These are phyloP conservation scores for Cephus rjabovi DNA, from an alignment of 2,888 invertebrate genomes.

Conservation along the genomic window DNA sequence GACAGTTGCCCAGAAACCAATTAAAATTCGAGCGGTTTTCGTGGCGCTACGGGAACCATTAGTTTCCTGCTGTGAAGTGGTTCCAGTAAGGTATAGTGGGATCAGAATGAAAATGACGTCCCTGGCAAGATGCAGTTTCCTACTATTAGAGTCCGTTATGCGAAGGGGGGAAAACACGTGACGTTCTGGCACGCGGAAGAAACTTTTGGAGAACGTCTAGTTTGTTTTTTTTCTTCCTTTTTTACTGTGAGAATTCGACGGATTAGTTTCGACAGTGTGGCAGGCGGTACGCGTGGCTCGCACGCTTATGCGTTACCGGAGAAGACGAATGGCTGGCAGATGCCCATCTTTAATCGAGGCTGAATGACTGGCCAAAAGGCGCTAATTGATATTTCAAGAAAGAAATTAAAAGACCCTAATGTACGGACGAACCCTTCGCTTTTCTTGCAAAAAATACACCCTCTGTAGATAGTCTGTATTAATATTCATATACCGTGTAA, in stretches of 20 bases:
- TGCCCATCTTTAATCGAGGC: conserved; percentile 2
- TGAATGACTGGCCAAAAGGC: conserved; percentile 1
- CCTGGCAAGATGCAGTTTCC: not conserved
- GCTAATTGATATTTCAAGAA: conserved; percentile 12
- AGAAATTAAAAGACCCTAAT: conserved; percentile 1
- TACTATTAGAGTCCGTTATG: not conserved
- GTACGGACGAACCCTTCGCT: not conserved
- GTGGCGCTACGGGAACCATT: conserved; percentile 32
- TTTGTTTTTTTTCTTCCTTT: not conserved
- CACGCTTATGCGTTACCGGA: not conserved
- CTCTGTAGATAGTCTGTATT: too few species aligned
- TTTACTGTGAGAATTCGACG: not conserved
- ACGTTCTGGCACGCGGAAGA: conserved; percentile 1
- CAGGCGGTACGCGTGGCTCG: conserved; percentile 9
- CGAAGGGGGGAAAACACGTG: not conserved
- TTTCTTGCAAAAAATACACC: not conserved
- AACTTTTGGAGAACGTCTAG: not conserved
- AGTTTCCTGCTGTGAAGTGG: conserved; percentile 36
- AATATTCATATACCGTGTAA: not conserved
- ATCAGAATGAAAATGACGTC: not conserved
- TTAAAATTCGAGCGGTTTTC: conserved; percentile 31
- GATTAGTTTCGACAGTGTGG: not conserved
- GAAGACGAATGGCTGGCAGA: conserved; percentile 4
- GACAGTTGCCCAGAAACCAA: conserved; percentile 47
- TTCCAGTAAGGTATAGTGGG: conserved; percentile 1